Evolutionary conservation across 1,140 invertebrate species (phyloP), one percentile per base, ranked within the genome.

Genomic region (Condylostylus longicornis): DNA sequence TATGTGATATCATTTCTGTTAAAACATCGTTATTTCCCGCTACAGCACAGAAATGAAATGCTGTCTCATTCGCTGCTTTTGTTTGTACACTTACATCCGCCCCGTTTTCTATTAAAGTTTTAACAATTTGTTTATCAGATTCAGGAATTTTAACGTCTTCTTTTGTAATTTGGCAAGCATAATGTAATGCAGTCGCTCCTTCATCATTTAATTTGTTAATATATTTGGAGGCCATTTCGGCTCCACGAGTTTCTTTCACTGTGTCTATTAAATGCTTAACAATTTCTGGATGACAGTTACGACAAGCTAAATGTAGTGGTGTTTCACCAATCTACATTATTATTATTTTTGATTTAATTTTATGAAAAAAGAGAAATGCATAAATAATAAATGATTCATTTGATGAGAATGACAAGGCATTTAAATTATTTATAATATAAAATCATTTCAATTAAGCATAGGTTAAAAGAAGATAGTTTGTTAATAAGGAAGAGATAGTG

Each of bases 21-120:
- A 98, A 64, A 13, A 98, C 80, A 44, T 93, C 87, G 54, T 93
- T 91, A 61, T 98, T 98, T 5, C 95, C 95, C 4, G 86, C 84
- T 14, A 87, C 67, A 5, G 91, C 89, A 51, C 88, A 89, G 48
- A 91, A 84, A 61, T 99, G 95, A 48, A 99, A 84, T 0, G 87
- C 81, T 0, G 93, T 94, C 67, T 98, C 94, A 45, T 81, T 72
- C 1, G 75, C 79, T 65, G 87, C 75, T 63, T 77, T 83, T 1
- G 90, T 91, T 44, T 79, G 76, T 35, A 84, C 55, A 22, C 77
- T 78, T 0, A 90, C 81, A 58, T 97, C 86, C 0, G 87, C 91
- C 12, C 86, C 87, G 43, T 80, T 81, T 56, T 94, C 76, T 25
- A 98, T 67, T 1, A 99, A 68, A 9, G 86, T 70, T 45, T 81